A percentile compares a stretch with the other conserved stretches of the same genome.
These are phyloP conservation scores for Saccopteryx leptura DNA, from an alignment of 2,113 vertebrate species.

Conservation along the genomic window DNA sequence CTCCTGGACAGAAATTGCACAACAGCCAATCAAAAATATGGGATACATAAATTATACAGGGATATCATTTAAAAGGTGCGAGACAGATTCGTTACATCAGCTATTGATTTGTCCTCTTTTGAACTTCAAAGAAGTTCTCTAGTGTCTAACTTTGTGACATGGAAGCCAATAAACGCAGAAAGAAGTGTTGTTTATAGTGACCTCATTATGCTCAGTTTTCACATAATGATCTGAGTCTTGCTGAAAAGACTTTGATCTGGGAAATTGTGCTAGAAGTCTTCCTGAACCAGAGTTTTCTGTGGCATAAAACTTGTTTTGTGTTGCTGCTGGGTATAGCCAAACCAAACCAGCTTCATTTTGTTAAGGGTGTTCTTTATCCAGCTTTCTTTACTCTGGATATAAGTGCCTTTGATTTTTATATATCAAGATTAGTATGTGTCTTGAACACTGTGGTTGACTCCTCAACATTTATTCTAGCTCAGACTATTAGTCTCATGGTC, in stretches of 20 bases:
- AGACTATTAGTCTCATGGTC: neutral
- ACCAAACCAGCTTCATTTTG: neutral
- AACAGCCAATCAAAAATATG: constrained; percentile 62
- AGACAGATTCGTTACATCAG: constrained; percentile 66
- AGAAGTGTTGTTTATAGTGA: constrained; percentile 50
- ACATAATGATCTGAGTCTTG: constrained; percentile 64
- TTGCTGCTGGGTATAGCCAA: neutral
- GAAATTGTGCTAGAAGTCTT: constrained; percentile 35
- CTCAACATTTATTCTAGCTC: neutral
- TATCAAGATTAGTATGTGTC: neutral
- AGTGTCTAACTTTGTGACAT: neutral
- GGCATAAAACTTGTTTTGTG: constrained; percentile 16
- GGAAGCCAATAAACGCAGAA: neutral
- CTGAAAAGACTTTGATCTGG: constrained; percentile 42
- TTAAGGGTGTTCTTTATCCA: neutral
- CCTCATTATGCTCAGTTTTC: constrained; percentile 37
- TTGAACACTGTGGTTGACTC: neutral
- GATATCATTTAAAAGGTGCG: constrained; percentile 55
- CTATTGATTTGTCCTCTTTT: constrained; percentile 36
- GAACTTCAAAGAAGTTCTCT: constrained; percentile 69
- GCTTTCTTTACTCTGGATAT: neutral
- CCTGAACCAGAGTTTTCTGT: neutral
- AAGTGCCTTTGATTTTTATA: neutral
- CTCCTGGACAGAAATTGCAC: constrained; percentile 60
- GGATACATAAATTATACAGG: constrained; percentile 48